Percentiles rank a stretch among this genome's conserved stretches.
These are phyloP conservation scores for Nothocercus julius DNA, from an alignment of 2,113 vertebrate genomes.

Conservation along the genomic window DNA sequence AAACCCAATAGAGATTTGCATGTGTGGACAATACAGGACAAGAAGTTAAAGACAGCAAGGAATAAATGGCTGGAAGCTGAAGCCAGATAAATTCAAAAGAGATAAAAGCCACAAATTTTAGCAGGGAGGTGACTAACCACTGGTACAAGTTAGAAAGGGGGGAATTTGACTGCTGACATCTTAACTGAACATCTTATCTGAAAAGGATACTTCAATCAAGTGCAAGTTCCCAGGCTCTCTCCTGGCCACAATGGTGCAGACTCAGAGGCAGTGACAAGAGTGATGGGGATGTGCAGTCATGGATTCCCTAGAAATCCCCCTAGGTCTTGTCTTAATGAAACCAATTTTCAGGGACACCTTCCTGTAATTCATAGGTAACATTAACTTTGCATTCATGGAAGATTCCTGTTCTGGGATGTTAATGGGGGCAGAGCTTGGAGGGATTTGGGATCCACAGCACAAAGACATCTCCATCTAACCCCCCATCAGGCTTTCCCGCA, in stretches of 20 bases:
- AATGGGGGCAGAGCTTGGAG: too few species aligned
- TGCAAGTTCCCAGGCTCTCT: neutral
- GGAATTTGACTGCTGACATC: neutral
- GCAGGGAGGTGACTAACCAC: slow-evolving; percentile 6
- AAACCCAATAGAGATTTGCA: neutral
- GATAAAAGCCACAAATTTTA: slow-evolving; percentile 14
- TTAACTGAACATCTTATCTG: neutral
- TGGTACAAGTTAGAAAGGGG: neutral
- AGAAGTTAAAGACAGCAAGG: neutral
- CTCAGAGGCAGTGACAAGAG: neutral
- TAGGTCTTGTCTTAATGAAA: neutral
- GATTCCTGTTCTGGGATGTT: neutral
- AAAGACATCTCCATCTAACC: neutral
- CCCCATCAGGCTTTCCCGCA: neutral
- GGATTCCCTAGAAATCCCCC: neutral
- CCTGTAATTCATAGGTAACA: accelerated
- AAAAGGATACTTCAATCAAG: neutral
- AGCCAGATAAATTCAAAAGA: neutral
- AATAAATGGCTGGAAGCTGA: neutral
- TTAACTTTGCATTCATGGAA: accelerated
- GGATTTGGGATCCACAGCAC: neutral
- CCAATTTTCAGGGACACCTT: neutral
- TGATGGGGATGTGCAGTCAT: neutral
- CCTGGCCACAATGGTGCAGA: neutral
- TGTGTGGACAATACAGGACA: neutral